Evolutionary conservation across 2,888 invertebrate genomes (phyloP).

Genomic region (Allolobophora icterica): DNA sequence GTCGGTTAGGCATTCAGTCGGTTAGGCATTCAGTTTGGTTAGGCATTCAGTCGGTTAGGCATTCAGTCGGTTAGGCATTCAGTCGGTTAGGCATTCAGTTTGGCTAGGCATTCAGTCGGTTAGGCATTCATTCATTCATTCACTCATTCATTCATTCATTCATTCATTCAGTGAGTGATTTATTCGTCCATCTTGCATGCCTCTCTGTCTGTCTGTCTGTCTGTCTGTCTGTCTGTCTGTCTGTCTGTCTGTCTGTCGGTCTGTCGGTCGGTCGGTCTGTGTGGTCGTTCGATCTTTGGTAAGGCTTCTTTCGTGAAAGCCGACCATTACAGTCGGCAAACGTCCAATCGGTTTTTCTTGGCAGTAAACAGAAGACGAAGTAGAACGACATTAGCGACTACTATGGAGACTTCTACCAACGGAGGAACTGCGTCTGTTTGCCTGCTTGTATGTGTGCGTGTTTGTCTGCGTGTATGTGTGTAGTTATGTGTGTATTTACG

Average conservation of each 20-base stretch:
- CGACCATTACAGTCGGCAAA: not conserved
- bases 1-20: no score
- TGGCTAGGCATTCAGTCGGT: not conserved
- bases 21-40: no score
- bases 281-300: not conserved
- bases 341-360: not conserved
- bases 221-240: no score
- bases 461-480: not conserved
- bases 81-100: not conserved
- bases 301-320: constrained; percentile 5
- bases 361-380: not conserved
- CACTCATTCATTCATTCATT: not conserved
- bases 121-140: not conserved
- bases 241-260: no score
- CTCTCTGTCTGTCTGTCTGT: no score
- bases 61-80: not conserved
- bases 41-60: no score
- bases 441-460: not conserved
- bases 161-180: no score
- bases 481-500: not conserved
- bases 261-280: not conserved
- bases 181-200: no score
- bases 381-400: not conserved
- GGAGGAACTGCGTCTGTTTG: not conserved
- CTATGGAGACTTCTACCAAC: not conserved